A percentile compares a stretch with the other conserved stretches of the same genome.
These are phyloP conservation scores for Zaprionus inermis DNA, from an alignment of 1,140 invertebrate species.

Conservation along the genomic window DNA sequence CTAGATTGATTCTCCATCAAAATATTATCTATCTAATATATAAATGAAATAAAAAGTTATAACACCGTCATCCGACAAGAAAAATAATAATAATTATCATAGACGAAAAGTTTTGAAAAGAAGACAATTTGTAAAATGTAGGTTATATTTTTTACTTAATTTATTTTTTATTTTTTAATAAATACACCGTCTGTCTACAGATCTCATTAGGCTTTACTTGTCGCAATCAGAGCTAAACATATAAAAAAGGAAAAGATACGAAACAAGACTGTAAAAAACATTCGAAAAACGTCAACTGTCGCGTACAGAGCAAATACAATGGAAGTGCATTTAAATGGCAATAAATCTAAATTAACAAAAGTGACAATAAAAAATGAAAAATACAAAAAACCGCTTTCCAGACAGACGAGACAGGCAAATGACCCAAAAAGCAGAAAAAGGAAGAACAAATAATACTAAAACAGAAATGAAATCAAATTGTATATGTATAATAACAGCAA, in stretches of 20 bases:
- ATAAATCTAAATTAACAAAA: slow-evolving; percentile 77
- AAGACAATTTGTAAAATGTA: background rate
- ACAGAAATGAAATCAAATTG: slow-evolving; percentile 21
- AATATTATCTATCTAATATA: too few relatives aligned
- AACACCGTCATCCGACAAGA: too few relatives aligned
- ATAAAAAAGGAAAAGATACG: background rate
- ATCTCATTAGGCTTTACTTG: slow-evolving; percentile 34
- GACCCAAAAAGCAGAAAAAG: slow-evolving; percentile 61
- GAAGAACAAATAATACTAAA: slow-evolving; percentile 10
- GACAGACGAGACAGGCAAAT: slow-evolving; percentile 61
- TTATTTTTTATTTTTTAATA: background rate
- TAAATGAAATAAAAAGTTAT: too few relatives aligned
- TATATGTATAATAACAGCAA: slow-evolving; percentile 15
- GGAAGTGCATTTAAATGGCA: slow-evolving; percentile 69
- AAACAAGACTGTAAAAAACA: slow-evolving; percentile 12
- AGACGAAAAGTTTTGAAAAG: background rate
- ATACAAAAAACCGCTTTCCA: slow-evolving; percentile 41
- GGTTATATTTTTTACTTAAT: background rate
- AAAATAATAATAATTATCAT: too few relatives aligned
- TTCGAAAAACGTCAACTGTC: slow-evolving; percentile 30
- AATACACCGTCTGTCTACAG: slow-evolving; percentile 19
- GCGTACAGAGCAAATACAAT: slow-evolving; percentile 52
- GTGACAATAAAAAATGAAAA: slow-evolving; percentile 62
- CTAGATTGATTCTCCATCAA: too few relatives aligned
- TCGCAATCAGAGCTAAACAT: slow-evolving; percentile 36